Conservation (phyloP, 2,113 vertebrate species). For the Alligator sinensis region DNA sequence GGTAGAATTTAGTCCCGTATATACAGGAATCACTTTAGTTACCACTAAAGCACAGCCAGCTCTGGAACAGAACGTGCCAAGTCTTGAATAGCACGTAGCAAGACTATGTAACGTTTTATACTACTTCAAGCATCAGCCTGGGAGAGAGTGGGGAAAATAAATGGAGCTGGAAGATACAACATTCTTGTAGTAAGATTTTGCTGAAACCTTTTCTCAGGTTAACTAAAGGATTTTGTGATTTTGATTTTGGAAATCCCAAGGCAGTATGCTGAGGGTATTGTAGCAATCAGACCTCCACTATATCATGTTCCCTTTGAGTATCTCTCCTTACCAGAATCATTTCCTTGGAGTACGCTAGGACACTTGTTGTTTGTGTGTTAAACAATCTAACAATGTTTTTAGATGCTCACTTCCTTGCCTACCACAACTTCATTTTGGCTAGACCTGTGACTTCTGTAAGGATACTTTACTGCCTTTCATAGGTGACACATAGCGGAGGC, state of each 20-base stretch:
- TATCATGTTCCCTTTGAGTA: not conserved
- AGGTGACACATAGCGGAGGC: too few relatives aligned
- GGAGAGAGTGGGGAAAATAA: not conserved
- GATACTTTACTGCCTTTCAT: not conserved
- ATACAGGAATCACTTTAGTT: not conserved
- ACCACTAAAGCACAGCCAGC: not conserved
- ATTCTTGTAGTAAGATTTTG: not conserved
- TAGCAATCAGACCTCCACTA: not conserved
- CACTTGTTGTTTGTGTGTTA: not conserved
- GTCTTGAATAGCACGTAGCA: not conserved
- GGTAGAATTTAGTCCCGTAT: not conserved
- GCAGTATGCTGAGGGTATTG: not conserved
- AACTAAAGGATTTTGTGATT: not conserved
- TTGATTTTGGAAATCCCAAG: not conserved
- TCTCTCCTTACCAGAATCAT: not conserved
- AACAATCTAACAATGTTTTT: not conserved
- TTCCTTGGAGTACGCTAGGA: not conserved
- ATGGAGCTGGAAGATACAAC: not conserved
- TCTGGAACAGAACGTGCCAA: not conserved
- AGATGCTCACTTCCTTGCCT: not conserved
- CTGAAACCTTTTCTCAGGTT: too few relatives aligned
- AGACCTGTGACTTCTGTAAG: not conserved
- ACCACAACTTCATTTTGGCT: not conserved
- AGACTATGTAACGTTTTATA: not conserved
- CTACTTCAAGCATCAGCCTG: not conserved